Percentiles rank a stretch among this genome's conserved stretches.
Conservation (phyloP, 2,888 invertebrate species). For the Timema podura region DNA sequence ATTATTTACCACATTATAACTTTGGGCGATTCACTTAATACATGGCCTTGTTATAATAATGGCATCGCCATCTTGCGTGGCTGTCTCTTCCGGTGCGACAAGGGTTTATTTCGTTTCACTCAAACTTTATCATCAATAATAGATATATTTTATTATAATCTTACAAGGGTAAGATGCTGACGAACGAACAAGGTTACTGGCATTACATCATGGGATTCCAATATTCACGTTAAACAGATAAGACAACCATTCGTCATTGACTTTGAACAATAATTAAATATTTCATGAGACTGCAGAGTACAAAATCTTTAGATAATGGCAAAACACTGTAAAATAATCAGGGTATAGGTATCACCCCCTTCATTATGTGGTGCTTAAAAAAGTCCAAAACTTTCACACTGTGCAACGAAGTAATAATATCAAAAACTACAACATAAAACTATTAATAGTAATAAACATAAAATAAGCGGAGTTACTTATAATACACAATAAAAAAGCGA, state of each 20-base stretch:
- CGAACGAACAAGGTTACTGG: background rate
- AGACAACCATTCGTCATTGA: background rate
- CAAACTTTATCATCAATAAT: background rate
- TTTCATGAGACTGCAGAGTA: conserved; percentile 21
- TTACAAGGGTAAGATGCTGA: too few species aligned
- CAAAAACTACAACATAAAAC: conserved; percentile 23
- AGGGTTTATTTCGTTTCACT: conserved; percentile 10
- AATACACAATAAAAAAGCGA: conserved; percentile 13
- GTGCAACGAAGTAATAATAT: conserved; percentile 23
- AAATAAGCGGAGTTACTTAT: conserved; percentile 1
- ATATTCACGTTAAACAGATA: conserved; percentile 11
- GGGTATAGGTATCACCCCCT: too few species aligned
- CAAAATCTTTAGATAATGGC: conserved; percentile 25
- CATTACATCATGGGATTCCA: background rate
- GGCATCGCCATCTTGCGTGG: background rate
- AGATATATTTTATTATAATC: background rate
- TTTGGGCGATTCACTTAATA: background rate
- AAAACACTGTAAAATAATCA: conserved; percentile 24
- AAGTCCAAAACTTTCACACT: conserved; percentile 20
- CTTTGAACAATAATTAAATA: background rate
- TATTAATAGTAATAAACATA: conserved; percentile 10
- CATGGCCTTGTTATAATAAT: background rate
- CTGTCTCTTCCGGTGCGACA: background rate
- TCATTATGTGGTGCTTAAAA: too few species aligned
- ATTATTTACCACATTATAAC: conserved; percentile 7